Base-by-base conservation (phyloP, 2,797 vertebrate species). In the Lepidocolaptes lacrymiger region DNA sequence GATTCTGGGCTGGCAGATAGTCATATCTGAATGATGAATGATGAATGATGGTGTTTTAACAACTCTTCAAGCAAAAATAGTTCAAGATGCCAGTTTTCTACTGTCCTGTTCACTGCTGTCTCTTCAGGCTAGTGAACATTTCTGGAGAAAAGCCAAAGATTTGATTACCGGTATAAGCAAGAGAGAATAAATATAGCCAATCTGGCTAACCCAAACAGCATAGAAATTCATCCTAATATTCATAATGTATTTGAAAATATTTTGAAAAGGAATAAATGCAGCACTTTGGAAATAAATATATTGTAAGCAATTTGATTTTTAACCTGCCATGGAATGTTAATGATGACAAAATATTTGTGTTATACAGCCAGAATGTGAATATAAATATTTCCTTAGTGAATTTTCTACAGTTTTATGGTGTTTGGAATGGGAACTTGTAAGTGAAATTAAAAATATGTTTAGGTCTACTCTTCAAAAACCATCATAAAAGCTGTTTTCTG, bases 291-390 rank as follows among this genome's bases (percentile, higher is more conserved):
- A 94, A 93, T 76, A 96, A 93, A 91, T 91, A 84, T 69, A 91
- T 91, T 91, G 89, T 73, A 88, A 27, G 48, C 34, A 76, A 86
- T 95, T 92, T 93, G 79, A 88, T 93, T 94, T 96, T 91, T 78
- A 92, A 91, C 76, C 79, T 88, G 76, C 58, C 12, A 44, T 63
- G 89, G 91, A 94, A 96, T 84, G 69, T 75, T 95, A 96, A 96
- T 88, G 76, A 73, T 92, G 91, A 76, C 76, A 95, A 96, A 96
- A 96, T 95, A 93, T 93, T 96, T 94, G 62, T 90, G 43, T 88
- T 95, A 63, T 56, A 86, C 24, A 89, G 69, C 36, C 58, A 71
- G 74, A 85, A 92, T 86, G 66, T 48, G 34, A 89, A 86, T 37
- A 84, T 73, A 96, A 96, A 96, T 94, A 94, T 96, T 94, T 96